Evolutionary conservation across 2,113 vertebrate species (phyloP).

Genomic region (Callithrix jacchus): DNA sequence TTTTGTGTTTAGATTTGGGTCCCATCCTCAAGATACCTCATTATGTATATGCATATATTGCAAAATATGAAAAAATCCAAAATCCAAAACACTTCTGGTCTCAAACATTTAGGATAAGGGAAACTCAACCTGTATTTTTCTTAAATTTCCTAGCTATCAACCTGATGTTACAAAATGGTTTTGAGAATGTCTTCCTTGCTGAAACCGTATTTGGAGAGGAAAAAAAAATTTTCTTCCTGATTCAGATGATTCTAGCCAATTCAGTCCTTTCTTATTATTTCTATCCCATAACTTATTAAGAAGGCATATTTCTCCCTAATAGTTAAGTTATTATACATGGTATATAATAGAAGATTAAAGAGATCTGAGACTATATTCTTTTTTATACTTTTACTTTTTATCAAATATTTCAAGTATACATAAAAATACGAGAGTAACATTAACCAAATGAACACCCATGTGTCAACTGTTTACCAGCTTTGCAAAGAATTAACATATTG

Average conservation of each 20-base stretch:
- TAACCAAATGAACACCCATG: background rate
- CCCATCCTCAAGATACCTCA: background rate
- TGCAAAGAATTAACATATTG: conserved; percentile 42
- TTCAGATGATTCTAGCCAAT: background rate
- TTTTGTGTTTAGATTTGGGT: background rate
- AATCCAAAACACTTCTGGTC: background rate
- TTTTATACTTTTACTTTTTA: conserved; percentile 31
- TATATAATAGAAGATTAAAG: background rate
- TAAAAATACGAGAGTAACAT: conserved; percentile 4
- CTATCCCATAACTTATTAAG: background rate
- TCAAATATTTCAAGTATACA: conserved; percentile 2
- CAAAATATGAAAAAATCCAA: background rate
- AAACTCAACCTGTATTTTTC: background rate
- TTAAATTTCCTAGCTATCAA: background rate
- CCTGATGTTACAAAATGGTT: conserved; percentile 27
- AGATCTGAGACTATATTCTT: background rate
- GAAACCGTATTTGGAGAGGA: too few relatives aligned
- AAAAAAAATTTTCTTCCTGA: background rate
- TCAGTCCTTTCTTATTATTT: conserved; percentile 35
- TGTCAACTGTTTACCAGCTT: background rate
- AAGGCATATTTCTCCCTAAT: background rate
- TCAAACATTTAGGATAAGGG: background rate
- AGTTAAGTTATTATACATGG: background rate
- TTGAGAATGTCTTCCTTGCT: background rate
- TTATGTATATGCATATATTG: background rate